These are phyloP conservation scores for Bungarus multicinctus DNA, from an alignment of 2,113 vertebrate genomes.

Conservation along the genomic window DNA sequence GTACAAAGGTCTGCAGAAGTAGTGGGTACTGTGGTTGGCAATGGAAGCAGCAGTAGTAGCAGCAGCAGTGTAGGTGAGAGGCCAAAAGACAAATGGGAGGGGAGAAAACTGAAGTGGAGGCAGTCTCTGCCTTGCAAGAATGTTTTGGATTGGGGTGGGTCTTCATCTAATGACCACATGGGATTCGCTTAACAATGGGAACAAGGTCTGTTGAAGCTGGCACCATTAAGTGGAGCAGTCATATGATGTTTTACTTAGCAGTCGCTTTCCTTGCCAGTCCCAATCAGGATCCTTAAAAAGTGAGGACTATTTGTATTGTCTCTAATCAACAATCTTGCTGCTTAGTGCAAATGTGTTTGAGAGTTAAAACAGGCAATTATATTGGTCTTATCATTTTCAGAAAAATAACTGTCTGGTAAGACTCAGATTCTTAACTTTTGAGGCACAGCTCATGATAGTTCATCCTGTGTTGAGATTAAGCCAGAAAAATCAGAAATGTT, in stretches of 20 bases:
- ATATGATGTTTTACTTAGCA: too few species aligned
- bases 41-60: neutral
- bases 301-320: neutral
- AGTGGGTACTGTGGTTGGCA: neutral
- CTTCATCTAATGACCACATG: neutral
- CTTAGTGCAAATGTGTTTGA: neutral
- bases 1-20: neutral
- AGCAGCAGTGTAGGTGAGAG: neutral
- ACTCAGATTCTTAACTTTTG: neutral
- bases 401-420: neutral
- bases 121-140: neutral
- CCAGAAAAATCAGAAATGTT: neutral
- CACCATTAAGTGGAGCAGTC: neutral
- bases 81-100: neutral
- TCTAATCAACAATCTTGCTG: neutral
- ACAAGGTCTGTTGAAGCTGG: neutral
- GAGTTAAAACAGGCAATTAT: neutral
- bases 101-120: neutral
- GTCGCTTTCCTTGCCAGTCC: too few species aligned
- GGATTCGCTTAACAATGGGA: neutral
- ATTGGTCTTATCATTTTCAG: neutral
- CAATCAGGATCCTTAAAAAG: neutral
- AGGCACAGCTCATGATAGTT: neutral
- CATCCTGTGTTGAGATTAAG: neutral
- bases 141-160: neutral